Conservation (phyloP, 2,888 invertebrate genomes). For the Ephialtes manifestator region DNA sequence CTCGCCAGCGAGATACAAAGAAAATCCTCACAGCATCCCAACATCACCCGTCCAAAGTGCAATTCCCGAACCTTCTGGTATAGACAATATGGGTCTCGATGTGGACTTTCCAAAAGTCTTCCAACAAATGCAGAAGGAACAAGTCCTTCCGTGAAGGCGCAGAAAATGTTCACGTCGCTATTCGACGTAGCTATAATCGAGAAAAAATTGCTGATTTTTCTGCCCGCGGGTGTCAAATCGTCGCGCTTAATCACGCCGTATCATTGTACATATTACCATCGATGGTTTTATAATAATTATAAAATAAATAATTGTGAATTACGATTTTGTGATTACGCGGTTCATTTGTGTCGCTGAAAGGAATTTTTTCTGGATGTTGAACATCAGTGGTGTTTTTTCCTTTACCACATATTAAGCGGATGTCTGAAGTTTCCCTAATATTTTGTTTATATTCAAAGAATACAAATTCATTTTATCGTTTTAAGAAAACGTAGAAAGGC, state of each 20-base stretch:
- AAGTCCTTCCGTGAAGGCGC: slow-evolving; percentile 78
- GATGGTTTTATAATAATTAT: slow-evolving; percentile 57
- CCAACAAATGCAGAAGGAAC: slow-evolving; percentile 88
- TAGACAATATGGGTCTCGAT: slow-evolving; percentile 88
- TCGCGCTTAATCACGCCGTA: slow-evolving; percentile 11
- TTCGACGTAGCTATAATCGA: slow-evolving; percentile 11
- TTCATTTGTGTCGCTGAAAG: neutral
- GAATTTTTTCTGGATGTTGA: neutral
- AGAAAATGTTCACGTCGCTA: slow-evolving; percentile 16
- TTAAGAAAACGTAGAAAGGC: too few relatives aligned
- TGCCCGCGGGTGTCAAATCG: slow-evolving; percentile 16
- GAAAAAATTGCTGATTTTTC: slow-evolving; percentile 12
- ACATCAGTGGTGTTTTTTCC: neutral
- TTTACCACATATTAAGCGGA: neutral
- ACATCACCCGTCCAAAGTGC: slow-evolving; percentile 66
- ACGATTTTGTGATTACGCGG: neutral
- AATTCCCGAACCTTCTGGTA: slow-evolving; percentile 83
- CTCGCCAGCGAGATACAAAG: slow-evolving; percentile 80
- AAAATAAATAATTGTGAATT: slow-evolving; percentile 49
- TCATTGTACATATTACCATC: slow-evolving; percentile 63
- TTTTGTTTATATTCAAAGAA: too few relatives aligned
- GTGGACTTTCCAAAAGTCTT: slow-evolving; percentile 89
- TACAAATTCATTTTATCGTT: too few relatives aligned
- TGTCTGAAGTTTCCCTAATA: too few relatives aligned
- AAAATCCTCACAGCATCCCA: slow-evolving; percentile 71